Percentiles rank a stretch among this genome's conserved stretches.
phyloP scores from a whole-genome alignment of 2,113 vertebrate genomes.

The Catharus minimus region DNA sequence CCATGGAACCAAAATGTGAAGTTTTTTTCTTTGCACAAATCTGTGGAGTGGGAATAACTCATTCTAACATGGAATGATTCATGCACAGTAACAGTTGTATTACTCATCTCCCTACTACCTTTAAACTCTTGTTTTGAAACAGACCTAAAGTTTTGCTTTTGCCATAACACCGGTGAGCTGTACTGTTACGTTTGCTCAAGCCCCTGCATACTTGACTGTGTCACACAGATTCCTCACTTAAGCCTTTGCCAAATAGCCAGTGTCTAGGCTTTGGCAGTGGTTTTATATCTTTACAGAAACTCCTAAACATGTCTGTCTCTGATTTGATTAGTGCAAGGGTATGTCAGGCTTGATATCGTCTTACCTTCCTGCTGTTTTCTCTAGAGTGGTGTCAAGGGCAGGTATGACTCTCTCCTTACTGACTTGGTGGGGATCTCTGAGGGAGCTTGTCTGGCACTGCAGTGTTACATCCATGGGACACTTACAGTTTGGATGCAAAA shows the following conservation, averaged over 20 bases:
- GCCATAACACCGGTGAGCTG: background rate
- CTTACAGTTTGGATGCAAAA: background rate
- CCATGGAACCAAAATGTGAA: fast-evolving
- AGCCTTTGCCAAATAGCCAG: background rate
- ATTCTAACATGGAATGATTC: background rate
- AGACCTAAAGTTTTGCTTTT: background rate
- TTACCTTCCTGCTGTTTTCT: background rate
- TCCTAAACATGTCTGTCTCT: background rate
- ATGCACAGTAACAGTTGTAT: background rate
- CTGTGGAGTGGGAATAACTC: background rate
- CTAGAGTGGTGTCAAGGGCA: background rate
- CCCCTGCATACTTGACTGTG: background rate
- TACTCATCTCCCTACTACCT: background rate
- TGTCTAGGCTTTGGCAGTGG: background rate
- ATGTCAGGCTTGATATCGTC: background rate
- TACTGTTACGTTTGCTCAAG: background rate
- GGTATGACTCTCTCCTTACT: background rate
- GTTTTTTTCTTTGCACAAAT: background rate
- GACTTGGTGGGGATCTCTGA: background rate
- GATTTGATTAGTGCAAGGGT: background rate
- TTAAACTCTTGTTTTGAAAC: background rate
- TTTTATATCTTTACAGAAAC: background rate
- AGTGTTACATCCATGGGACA: background rate
- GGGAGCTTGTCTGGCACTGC: background rate
- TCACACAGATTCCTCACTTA: background rate